phyloP scores from a whole-genome alignment of 2,797 vertebrate species.

The Sylvia borin region DNA sequence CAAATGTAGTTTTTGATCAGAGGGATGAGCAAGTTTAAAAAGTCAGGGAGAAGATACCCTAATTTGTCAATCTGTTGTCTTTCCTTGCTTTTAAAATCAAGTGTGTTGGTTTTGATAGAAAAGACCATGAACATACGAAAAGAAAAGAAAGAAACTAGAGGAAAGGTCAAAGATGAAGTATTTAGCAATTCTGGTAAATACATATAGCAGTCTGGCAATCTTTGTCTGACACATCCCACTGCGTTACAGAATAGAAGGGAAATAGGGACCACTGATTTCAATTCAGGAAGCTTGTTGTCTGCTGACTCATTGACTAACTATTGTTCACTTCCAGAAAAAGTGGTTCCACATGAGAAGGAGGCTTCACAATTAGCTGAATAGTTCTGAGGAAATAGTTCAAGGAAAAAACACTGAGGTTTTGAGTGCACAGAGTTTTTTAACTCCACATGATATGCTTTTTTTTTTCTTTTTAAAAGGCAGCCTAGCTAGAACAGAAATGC shows the following conservation, averaged over 20 bases:
- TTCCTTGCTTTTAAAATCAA: background rate
- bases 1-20: background rate
- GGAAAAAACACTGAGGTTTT: fast-evolving
- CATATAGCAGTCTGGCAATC: background rate
- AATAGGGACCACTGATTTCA: background rate
- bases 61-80: background rate
- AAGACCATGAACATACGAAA: background rate
- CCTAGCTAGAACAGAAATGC: background rate
- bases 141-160: background rate
- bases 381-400: background rate
- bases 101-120: background rate
- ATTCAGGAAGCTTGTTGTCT: background rate
- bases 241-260: background rate
- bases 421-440: background rate
- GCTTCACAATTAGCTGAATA: background rate
- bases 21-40: background rate
- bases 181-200: background rate
- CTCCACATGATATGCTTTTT: background rate
- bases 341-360: background rate
- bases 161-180: background rate
- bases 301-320: background rate
- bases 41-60: background rate
- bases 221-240: background rate
- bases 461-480: background rate
- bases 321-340: background rate